Base-by-base conservation (phyloP, 2,888 invertebrate species). In the Lasioglossum vierecki region DNA sequence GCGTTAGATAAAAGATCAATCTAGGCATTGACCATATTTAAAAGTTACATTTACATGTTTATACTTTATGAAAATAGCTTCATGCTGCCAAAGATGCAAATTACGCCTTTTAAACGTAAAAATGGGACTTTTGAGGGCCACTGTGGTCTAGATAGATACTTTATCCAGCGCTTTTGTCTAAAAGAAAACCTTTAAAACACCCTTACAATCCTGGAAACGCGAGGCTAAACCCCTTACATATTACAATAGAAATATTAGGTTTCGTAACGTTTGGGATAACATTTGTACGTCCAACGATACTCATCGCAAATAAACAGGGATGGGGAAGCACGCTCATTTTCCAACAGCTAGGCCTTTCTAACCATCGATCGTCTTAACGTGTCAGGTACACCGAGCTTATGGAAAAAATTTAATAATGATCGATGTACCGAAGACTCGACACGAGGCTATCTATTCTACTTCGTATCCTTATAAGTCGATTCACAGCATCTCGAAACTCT, bases 401-500 rank as follows among this genome's bases (percentile, higher is more conserved):
- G 18, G 26, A 26, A 18, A 26, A 66, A 35, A 3, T 30, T 35
- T 66, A 22, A 15, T 35, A 35, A 18, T 15, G 26, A 8, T 68
- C 46, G 35, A 35, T 18, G 22, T 2, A 13, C 53, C 26, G 26
- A 53, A 44, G 57, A 30, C 49, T n/a, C 3, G 22, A n/a, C 53
- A 18, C 39, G 57, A 78, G 26, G 15, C 11, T 57, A 30, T 22
- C 35, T 79, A 78, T 30, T 73, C 80, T 82, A 57, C 5, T 6
- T 63, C 18, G 60, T 39, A n/a, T 18, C 9, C 22, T 76, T 39
- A 26, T 66, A 66, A 30, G 9, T 53, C 68, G 68, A 79, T 71
- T 53, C 75, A 75, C 53, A 78, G 75, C 49, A 74, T 71, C 72
- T 46, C 49, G 41, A 68, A 68, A 30, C 15, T 41, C 49, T 49